Conservation (phyloP, 2,797 vertebrate species). For the Hippoglossus hippoglossus region DNA sequence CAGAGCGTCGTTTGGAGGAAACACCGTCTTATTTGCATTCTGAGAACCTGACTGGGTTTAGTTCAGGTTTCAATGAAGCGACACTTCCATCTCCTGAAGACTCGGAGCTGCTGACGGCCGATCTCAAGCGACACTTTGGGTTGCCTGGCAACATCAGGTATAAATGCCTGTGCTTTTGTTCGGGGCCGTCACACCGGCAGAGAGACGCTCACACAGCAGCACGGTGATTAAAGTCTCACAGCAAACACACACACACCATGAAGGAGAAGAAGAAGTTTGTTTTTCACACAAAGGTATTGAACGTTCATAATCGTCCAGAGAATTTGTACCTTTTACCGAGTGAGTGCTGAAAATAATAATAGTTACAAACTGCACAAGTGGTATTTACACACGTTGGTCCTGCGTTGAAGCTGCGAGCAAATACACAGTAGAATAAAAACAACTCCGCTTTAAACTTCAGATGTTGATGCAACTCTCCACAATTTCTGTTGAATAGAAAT, state of each 20-base stretch:
- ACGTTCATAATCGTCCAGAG: too few relatives aligned
- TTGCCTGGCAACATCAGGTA: constrained; percentile 54
- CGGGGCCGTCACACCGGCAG: constrained; percentile 6
- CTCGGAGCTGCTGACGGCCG: background rate
- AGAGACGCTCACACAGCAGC: constrained; percentile 6
- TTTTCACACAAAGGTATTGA: too few relatives aligned
- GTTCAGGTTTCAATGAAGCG: background rate
- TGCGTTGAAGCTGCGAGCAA: background rate
- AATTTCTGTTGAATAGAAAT: background rate
- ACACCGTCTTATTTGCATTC: background rate
- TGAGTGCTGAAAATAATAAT: background rate
- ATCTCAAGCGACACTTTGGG: constrained; percentile 24
- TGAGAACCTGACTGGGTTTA: background rate
- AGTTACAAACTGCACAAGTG: background rate
- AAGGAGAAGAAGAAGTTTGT: background rate
- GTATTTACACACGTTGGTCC: background rate
- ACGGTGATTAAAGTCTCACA: constrained; percentile 13
- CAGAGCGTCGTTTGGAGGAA: background rate
- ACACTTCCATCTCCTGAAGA: background rate
- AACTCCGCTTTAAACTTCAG: background rate
- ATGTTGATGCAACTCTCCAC: background rate
- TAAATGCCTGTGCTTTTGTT: constrained; percentile 32
- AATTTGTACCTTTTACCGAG: too few relatives aligned
- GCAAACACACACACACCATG: background rate
- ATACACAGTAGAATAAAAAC: background rate